A percentile compares a stretch with the other conserved stretches of the same genome.
Evolutionary conservation across 2,888 invertebrate species (phyloP).

Genomic region (Aphidoletes aphidimyza): DNA sequence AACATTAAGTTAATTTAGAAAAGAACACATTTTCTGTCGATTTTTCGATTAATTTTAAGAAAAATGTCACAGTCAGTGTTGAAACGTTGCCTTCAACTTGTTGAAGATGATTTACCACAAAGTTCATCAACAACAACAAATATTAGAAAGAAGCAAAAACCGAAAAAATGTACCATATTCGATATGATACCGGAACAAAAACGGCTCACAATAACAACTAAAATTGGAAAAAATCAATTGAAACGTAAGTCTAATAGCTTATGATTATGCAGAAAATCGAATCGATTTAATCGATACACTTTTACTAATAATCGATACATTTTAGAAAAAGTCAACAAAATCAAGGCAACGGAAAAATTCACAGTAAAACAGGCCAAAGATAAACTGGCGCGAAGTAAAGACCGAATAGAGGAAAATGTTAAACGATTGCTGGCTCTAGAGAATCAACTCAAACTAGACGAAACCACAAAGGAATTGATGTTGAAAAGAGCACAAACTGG

Average conservation of each 20-base stretch:
- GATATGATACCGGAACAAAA: conserved; percentile 63
- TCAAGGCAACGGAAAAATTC: not conserved
- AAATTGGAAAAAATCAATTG: not conserved
- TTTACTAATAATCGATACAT: no score
- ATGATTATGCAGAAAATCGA: no score
- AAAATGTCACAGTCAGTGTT: conserved; percentile 72
- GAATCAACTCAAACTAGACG: not conserved
- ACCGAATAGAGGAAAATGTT: conserved; percentile 33
- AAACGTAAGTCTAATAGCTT: not conserved
- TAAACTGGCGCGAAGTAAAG: conserved; percentile 27
- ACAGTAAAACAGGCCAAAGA: conserved; percentile 38
- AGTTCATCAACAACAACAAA: conserved; percentile 58
- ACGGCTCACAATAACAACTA: conserved; percentile 56
- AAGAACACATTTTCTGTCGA: conserved; percentile 30
- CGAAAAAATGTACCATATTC: conserved; percentile 63
- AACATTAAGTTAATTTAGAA: not conserved
- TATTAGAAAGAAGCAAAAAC: conserved; percentile 60
- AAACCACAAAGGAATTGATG: conserved; percentile 9
- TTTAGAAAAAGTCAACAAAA: conserved; percentile 42
- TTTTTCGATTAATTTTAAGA: not conserved
- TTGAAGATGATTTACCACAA: conserved; percentile 64
- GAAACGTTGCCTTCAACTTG: conserved; percentile 70
- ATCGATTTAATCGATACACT: no score
- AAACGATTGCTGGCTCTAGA: conserved; percentile 4
- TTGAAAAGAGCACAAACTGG: conserved; percentile 69